Evolutionary conservation across 2,797 vertebrate species (phyloP).

Genomic region (Coendou prehensilis): DNA sequence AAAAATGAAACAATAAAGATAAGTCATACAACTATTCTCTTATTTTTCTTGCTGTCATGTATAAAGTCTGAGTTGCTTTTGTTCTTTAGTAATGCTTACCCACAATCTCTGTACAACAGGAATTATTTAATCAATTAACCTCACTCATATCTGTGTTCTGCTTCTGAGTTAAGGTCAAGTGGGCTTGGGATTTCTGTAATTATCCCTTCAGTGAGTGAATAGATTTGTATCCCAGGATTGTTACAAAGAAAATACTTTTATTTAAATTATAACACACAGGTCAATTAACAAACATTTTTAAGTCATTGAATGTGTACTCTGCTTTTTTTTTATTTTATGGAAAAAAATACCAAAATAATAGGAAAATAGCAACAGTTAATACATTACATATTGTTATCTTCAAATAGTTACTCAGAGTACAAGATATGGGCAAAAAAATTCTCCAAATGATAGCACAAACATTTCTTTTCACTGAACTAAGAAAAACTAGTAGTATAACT

Average conservation of each 20-base stretch:
- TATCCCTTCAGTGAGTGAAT: not conserved
- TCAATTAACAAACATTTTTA: not conserved
- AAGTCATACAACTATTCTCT: not conserved
- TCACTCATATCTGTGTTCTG: not conserved
- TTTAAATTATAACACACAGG: not conserved
- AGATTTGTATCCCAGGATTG: not conserved
- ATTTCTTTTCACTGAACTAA: too few species aligned
- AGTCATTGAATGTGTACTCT: not conserved
- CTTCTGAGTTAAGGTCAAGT: not conserved
- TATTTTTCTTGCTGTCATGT: not conserved
- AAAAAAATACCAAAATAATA: too few species aligned
- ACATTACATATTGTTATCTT: too few species aligned
- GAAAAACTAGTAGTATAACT: too few species aligned
- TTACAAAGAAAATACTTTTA: not conserved
- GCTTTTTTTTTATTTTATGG: too few species aligned
- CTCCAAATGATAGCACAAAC: too few species aligned
- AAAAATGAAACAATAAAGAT: not conserved
- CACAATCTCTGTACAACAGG: not conserved
- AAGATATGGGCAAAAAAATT: too few species aligned
- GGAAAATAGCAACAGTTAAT: too few species aligned
- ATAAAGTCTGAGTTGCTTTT: not conserved
- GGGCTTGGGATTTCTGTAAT: not conserved
- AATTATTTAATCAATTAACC: not conserved
- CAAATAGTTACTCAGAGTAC: too few species aligned
- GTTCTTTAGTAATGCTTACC: not conserved